Conservation (phyloP, 2,888 invertebrate genomes). For the Lasioglossum villosulum region DNA sequence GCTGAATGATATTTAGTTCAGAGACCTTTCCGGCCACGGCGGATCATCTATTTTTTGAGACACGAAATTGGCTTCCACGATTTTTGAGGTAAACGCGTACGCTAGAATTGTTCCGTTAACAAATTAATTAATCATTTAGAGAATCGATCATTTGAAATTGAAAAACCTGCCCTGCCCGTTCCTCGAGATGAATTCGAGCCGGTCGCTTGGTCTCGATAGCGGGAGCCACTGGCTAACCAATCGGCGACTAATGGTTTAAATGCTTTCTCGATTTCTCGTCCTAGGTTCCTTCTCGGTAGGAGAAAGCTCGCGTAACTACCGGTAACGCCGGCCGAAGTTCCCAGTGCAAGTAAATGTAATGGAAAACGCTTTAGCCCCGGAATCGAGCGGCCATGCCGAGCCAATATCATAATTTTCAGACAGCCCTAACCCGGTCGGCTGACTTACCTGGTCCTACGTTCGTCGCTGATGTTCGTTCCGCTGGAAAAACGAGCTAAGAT, state of each 20-base stretch:
- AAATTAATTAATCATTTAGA: background rate
- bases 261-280: slow-evolving; percentile 71
- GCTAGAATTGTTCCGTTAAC: too few species aligned
- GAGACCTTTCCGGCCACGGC: too few species aligned
- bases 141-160: background rate
- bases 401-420: slow-evolving; percentile 55
- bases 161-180: background rate
- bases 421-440: slow-evolving; percentile 23
- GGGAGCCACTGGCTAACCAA: slow-evolving; percentile 50
- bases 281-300: slow-evolving; percentile 35
- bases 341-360: slow-evolving; percentile 64
- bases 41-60: too few species aligned
- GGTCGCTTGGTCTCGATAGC: slow-evolving; percentile 4
- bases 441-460: slow-evolving; percentile 10
- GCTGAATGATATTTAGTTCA: too few species aligned
- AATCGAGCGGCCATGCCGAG: slow-evolving; percentile 25
- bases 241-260: slow-evolving; percentile 75
- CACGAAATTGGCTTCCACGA: too few species aligned
- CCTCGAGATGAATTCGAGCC: background rate
- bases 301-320: slow-evolving; percentile 60
- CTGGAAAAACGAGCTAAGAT: slow-evolving; percentile 32
- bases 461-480: slow-evolving; percentile 10
- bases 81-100: too few species aligned
- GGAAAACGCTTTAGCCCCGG: slow-evolving; percentile 61
- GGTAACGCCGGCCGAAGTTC: slow-evolving; percentile 32